phyloP scores from a whole-genome alignment of 2,113 vertebrate species.

The Acrocephalus kingi region DNA sequence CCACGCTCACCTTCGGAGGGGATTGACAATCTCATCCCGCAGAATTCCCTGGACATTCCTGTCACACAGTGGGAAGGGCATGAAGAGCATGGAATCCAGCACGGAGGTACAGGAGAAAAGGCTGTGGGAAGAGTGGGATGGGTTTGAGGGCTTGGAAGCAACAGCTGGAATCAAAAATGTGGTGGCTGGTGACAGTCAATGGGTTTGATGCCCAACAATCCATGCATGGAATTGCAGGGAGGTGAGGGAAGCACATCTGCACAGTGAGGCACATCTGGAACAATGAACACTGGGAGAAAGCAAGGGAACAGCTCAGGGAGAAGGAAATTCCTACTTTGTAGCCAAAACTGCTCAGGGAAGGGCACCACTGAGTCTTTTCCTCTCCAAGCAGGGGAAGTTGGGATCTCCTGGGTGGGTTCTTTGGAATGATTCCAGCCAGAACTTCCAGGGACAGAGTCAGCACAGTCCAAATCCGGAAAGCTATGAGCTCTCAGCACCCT shows the following conservation, averaged over 20 bases:
- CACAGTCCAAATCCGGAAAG: not conserved
- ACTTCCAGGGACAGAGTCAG: not conserved
- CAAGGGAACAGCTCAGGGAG: not conserved
- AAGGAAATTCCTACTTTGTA: not conserved
- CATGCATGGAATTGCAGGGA: not conserved
- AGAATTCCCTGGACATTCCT: slow-evolving; percentile 81
- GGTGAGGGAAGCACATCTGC: not conserved
- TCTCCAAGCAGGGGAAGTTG: not conserved
- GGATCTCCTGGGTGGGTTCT: not conserved
- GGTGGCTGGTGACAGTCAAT: not conserved
- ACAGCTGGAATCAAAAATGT: not conserved
- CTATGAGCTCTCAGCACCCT: not conserved
- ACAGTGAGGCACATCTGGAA: not conserved
- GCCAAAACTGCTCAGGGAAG: not conserved
- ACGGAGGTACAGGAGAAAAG: slow-evolving; percentile 88
- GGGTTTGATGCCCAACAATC: not conserved
- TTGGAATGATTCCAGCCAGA: not conserved
- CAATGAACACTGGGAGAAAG: not conserved
- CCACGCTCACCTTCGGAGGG: slow-evolving; percentile 80
- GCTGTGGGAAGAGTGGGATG: slow-evolving; percentile 56
- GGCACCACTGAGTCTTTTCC: not conserved
- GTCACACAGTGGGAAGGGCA: slow-evolving; percentile 68
- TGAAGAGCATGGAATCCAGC: slow-evolving; percentile 87
- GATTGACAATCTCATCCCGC: slow-evolving; percentile 84
- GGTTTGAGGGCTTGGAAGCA: not conserved